phyloP scores from a whole-genome alignment of 2,113 vertebrate genomes.

The Alosa alosa region DNA sequence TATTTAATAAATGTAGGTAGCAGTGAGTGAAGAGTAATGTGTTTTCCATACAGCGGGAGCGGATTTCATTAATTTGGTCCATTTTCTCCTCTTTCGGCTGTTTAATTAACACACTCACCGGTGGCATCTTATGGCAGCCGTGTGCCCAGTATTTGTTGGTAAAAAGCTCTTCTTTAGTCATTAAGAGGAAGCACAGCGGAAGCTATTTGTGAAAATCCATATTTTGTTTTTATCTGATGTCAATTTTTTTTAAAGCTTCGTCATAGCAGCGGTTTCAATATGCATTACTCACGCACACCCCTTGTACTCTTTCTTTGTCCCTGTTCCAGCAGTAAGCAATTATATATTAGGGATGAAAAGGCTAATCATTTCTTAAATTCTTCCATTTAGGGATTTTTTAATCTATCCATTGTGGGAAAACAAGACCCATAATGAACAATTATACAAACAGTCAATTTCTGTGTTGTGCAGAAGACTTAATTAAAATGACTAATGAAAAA shows the following conservation, averaged over 20 bases:
- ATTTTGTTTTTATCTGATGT: conserved; percentile 46
- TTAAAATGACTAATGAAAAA: conserved; percentile 81
- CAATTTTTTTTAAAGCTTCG: conserved; percentile 42
- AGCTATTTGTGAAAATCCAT: conserved; percentile 46
- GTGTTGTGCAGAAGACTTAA: conserved; percentile 74
- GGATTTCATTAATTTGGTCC: conserved; percentile 24
- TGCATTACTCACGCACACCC: conserved; percentile 46
- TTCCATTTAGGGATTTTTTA: conserved; percentile 72
- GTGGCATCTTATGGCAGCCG: conserved; percentile 33
- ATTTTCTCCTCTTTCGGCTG: conserved; percentile 32
- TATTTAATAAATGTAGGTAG: conserved; percentile 18
- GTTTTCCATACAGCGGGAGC: conserved; percentile 18
- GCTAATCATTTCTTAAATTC: conserved; percentile 77
- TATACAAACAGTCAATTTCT: conserved; percentile 80
- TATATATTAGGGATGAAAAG: conserved; percentile 73
- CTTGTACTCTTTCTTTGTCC: conserved; percentile 69
- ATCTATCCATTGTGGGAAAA: conserved; percentile 75
- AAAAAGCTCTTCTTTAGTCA: conserved; percentile 41
- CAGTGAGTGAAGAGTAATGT: conserved; percentile 27
- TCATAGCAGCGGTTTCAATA: conserved; percentile 46
- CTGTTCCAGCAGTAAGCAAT: conserved; percentile 71
- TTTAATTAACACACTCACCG: conserved; percentile 31
- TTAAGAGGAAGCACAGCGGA: conserved; percentile 43
- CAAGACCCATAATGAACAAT: conserved; percentile 79
- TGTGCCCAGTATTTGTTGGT: conserved; percentile 22